A percentile compares a stretch with the other conserved stretches of the same genome.
These are phyloP conservation scores for Macrosteles quadrilineatus DNA, from an alignment of 1,140 invertebrate genomes.

Conservation along the genomic window DNA sequence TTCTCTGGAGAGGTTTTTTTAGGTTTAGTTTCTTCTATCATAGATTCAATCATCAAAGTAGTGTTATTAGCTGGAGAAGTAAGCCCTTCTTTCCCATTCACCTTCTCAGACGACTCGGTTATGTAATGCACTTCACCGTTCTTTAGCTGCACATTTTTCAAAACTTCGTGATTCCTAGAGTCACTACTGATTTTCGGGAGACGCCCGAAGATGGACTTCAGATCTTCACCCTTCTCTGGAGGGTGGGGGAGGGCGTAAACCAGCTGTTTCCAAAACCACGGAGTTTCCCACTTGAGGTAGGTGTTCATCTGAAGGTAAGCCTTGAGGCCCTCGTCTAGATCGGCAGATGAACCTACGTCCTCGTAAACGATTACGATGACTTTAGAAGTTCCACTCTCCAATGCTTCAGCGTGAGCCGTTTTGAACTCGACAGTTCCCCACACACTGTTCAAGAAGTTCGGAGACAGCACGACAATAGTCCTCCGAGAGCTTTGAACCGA, in stretches of 20 bases:
- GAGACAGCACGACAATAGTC: constrained; percentile 81
- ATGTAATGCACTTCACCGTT: constrained; percentile 7
- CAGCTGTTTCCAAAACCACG: constrained; percentile 85
- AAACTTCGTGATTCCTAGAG: neutral
- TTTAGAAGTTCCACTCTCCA: constrained; percentile 68
- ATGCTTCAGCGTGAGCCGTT: constrained; percentile 73
- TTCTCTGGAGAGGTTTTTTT: neutral
- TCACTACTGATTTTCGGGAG: constrained; percentile 6
- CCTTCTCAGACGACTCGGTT: neutral
- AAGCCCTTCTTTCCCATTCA: neutral
- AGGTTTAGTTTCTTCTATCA: neutral
- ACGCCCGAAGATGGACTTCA: neutral
- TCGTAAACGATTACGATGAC: constrained; percentile 79
- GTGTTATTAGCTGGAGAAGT: neutral
- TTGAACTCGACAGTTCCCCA: constrained; percentile 87
- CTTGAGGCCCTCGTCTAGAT: constrained; percentile 72
- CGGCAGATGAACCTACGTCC: constrained; percentile 64
- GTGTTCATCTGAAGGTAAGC: constrained; percentile 82
- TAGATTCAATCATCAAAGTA: neutral
- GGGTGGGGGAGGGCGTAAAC: constrained; percentile 55
- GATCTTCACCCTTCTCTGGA: constrained; percentile 14
- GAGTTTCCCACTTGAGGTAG: constrained; percentile 83
- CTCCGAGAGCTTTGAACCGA: constrained; percentile 77
- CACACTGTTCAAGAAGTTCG: constrained; percentile 76
- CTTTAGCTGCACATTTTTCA: neutral